Percentiles rank a stretch among this genome's conserved stretches.
Conservation (phyloP, 2,888 invertebrate species). For the Eubasilissa splendida region DNA sequence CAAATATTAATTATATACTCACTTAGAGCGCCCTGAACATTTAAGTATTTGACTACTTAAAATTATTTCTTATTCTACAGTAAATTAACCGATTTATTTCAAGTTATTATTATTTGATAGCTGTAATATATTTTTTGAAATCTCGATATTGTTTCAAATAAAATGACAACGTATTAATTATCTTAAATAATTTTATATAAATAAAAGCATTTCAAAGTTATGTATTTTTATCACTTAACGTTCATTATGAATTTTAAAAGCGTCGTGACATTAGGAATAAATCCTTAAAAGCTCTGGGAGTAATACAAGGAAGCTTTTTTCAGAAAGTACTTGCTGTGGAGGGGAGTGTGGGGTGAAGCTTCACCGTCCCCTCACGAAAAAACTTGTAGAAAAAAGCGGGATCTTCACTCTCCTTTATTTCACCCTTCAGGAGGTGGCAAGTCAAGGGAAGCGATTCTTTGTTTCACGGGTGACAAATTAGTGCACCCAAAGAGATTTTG, state of each 20-base stretch:
- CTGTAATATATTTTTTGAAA: too few species aligned
- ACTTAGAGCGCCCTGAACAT: too few species aligned
- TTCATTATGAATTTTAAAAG: conserved; percentile 50
- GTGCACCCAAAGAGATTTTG: conserved; percentile 27
- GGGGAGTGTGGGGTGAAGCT: conserved; percentile 25
- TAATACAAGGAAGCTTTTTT: conserved; percentile 52
- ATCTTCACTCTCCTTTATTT: conserved; percentile 41
- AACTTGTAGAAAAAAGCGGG: conserved; percentile 43
- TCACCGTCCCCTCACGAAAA: conserved; percentile 34
- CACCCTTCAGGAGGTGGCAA: conserved; percentile 30
- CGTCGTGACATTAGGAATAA: conserved; percentile 51
- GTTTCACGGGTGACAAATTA: conserved; percentile 35
- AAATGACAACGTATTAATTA: conserved; percentile 4
- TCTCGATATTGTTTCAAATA: too few species aligned
- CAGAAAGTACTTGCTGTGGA: conserved; percentile 43
- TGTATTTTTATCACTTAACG: conserved; percentile 43
- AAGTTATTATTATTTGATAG: too few species aligned
- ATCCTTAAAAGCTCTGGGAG: conserved; percentile 53
- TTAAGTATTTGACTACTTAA: too few species aligned
- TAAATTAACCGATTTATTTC: too few species aligned
- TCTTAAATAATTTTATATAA: conserved; percentile 29
- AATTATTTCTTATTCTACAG: too few species aligned
- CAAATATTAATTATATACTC: too few species aligned
- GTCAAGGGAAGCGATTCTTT: conserved; percentile 24
- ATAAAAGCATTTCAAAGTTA: conserved; percentile 39